Evolutionary conservation across 2,888 invertebrate genomes (phyloP), one percentile per base, ranked within the genome.

Genomic region (Mystacides longicornis): DNA sequence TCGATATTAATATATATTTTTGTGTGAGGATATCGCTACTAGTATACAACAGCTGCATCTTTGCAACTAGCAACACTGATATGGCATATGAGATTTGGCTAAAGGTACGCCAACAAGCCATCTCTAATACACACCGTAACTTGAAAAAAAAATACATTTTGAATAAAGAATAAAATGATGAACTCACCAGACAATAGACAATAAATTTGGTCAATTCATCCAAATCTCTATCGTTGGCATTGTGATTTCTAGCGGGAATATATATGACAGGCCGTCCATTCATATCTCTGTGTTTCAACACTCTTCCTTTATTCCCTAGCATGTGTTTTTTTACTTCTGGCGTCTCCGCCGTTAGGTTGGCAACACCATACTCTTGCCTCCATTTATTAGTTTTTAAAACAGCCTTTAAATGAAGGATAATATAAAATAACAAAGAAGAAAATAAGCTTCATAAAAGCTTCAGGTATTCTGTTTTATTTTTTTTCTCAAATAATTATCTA

Each of bases 371-470:
- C 62, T 87, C 85, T 50, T 75, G 75, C 60, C 86, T 78, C 89
- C 89, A 89, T 71, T 87, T 87, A 67, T 88, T 87, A 48, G 87
- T 87, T 75, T 87, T 88, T 58, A 88, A 69, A 64, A 88, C 80
- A 51, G 85, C 86, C 86, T 87, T 65, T 33, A 74, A 74, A 52
- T 49, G 27, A 49, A 50, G 14, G 43, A n/a, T n/a, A n/a, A n/a
- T n/a, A n/a, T n/a, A n/a, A n/a, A n/a, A n/a, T n/a, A n/a, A n/a
- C n/a, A n/a, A n/a, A n/a, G n/a, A n/a, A n/a, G n/a, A n/a, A n/a
- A n/a, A n/a, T n/a, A n/a, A n/a, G n/a, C n/a, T n/a, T n/a, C n/a
- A n/a, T n/a, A n/a, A n/a, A n/a, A n/a, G n/a, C n/a, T n/a, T n/a
- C n/a, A n/a, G n/a, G n/a, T n/a, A n/a, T n/a, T n/a, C n/a, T n/a